Evolutionary conservation across 2,888 invertebrate genomes (phyloP).

Genomic region (Cephus spinipes): DNA sequence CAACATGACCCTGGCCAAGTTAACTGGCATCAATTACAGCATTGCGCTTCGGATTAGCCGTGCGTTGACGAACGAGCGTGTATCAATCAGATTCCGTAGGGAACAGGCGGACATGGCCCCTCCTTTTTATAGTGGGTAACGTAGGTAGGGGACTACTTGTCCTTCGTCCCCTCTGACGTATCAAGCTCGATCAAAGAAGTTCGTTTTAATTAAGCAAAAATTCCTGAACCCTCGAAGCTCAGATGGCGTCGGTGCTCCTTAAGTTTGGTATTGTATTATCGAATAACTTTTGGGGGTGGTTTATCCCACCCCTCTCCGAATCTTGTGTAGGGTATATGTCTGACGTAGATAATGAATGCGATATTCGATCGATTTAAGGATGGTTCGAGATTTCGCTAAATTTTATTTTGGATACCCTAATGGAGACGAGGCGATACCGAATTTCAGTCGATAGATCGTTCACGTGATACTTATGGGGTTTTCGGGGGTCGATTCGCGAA

Average conservation of each 20-base stretch:
- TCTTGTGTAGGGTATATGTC: neutral
- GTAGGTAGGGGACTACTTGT: no score
- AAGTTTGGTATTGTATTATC: neutral
- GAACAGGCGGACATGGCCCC: neutral
- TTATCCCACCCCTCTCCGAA: neutral
- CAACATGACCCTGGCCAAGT: slow-evolving; percentile 15
- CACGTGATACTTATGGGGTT: neutral
- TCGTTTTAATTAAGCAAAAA: neutral
- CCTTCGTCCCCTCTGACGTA: neutral
- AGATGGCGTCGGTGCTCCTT: neutral
- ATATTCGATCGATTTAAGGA: neutral
- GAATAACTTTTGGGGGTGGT: neutral
- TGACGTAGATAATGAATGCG: neutral
- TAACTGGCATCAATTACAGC: slow-evolving; percentile 36
- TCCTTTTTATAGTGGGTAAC: neutral
- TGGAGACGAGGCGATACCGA: neutral
- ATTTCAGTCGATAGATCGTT: neutral
- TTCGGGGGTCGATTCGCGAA: neutral
- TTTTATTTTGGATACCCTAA: neutral
- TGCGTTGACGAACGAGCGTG: neutral
- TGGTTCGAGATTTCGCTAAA: neutral
- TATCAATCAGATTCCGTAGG: neutral
- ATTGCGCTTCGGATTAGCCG: slow-evolving; percentile 20
- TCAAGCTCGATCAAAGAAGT: neutral
- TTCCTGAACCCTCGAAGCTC: neutral